Percentiles rank a stretch among this genome's conserved stretches.
Conservation (phyloP, 2,888 invertebrate genomes). For the Epinotia ramella region DNA sequence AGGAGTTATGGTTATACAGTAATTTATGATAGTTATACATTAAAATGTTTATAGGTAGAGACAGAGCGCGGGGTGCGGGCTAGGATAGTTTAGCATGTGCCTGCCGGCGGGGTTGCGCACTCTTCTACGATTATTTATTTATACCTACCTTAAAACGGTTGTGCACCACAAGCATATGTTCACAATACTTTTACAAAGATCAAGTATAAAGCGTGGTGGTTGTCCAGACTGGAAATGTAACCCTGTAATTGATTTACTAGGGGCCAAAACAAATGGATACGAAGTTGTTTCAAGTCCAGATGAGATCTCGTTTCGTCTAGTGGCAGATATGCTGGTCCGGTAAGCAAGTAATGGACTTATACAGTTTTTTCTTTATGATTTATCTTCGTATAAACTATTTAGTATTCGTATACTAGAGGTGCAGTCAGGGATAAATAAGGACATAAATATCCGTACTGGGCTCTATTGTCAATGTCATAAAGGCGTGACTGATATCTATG, state of each 20-base stretch:
- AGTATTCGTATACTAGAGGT: not conserved
- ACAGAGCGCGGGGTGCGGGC: conserved; percentile 59
- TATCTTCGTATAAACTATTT: not conserved
- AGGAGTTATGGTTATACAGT: conserved; percentile 53
- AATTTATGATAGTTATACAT: conserved; percentile 59
- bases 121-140: not conserved
- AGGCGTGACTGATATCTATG: too few relatives aligned
- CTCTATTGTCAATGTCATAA: too few relatives aligned
- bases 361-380: not conserved
- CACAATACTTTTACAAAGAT: too few relatives aligned
- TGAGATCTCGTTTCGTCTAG: not conserved
- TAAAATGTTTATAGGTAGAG: conserved; percentile 51
- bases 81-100: conserved; percentile 75
- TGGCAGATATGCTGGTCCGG: not conserved
- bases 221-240: too few relatives aligned
- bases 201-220: too few relatives aligned
- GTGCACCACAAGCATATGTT: not conserved
- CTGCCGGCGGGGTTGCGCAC: conserved; percentile 67
- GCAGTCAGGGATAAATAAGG: too few relatives aligned
- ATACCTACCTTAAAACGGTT: not conserved
- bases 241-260: not conserved
- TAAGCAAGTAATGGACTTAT: not conserved
- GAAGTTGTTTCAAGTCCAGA: not conserved
- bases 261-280: not conserved
- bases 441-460: too few relatives aligned